Conservation (phyloP, 2,888 invertebrate genomes). For the Drosophila emarginata region DNA sequence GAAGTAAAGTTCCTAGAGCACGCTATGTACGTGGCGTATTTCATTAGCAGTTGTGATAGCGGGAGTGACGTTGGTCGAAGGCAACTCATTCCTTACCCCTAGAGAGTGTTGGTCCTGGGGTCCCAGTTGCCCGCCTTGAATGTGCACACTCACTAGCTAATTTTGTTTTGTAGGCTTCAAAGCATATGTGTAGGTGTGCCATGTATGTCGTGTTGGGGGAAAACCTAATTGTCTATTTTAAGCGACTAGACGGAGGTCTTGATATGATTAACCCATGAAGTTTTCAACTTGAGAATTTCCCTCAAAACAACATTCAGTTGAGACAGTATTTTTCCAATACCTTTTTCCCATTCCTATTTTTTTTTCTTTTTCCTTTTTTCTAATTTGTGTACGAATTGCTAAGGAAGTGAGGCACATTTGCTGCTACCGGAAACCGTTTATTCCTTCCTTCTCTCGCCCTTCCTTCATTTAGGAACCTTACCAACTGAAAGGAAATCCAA, state of each 20-base stretch:
- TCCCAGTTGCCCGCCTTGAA: conserved; percentile 1
- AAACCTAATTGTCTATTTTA: conserved; percentile 59
- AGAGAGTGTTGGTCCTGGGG: conserved; percentile 4
- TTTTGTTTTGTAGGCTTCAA: conserved; percentile 51
- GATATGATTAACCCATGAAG: conserved; percentile 36
- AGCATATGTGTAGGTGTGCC: conserved; percentile 46
- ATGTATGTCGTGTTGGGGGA: conserved; percentile 21
- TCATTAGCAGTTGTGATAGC: conserved; percentile 72
- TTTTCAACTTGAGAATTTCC: conserved; percentile 12
- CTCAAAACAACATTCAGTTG: background rate
- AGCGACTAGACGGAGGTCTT: conserved; percentile 34
- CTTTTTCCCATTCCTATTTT: background rate
- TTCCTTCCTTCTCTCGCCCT: conserved; percentile 34
- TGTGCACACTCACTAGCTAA: conserved; percentile 39
- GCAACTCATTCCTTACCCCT: background rate
- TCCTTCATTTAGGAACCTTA: conserved; percentile 23
- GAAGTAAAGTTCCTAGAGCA: conserved; percentile 64
- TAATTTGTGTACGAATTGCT: conserved; percentile 77
- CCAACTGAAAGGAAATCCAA: conserved; percentile 65
- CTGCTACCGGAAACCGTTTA: conserved; percentile 78
- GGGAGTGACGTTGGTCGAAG: conserved; percentile 1
- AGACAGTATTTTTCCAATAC: conserved; percentile 22
- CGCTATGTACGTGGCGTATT: conserved; percentile 74
- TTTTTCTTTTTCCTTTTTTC: conserved; percentile 55
- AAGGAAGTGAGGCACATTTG: conserved; percentile 69